Conservation (phyloP, 2,888 invertebrate species). For the Aphodius sticticus region DNA sequence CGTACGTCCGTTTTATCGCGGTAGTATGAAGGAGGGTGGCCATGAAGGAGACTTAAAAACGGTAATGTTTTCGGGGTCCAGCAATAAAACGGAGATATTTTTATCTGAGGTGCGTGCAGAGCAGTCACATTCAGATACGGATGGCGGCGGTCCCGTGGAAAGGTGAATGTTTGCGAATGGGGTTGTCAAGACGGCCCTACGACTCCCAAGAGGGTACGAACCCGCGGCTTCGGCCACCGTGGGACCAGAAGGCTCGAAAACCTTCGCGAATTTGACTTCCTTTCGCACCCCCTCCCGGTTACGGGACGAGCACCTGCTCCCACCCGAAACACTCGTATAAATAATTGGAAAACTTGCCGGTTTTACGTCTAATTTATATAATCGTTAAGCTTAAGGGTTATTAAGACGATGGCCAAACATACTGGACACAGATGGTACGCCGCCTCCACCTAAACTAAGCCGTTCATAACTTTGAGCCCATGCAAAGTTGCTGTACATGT, state of each 20-base stretch:
- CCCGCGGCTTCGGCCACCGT: slow-evolving; percentile 40
- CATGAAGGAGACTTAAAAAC: slow-evolving; percentile 28
- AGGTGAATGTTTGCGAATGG: slow-evolving; percentile 57
- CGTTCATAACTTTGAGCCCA: neutral
- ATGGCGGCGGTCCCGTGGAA: slow-evolving; percentile 50
- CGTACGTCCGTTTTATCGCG: slow-evolving; percentile 16
- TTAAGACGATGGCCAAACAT: neutral
- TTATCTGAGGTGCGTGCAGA: slow-evolving; percentile 36
- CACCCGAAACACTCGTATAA: slow-evolving; percentile 50
- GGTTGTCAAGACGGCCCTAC: slow-evolving; percentile 57
- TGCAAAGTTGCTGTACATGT: neutral
- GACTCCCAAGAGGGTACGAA: slow-evolving; percentile 52
- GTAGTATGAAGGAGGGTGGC: neutral
- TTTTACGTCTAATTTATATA: slow-evolving; percentile 35
- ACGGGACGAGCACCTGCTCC: slow-evolving; percentile 53
- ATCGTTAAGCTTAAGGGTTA: slow-evolving; percentile 4
- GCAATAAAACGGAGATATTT: slow-evolving; percentile 37
- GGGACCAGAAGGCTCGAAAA: neutral
- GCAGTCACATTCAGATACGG: slow-evolving; percentile 51
- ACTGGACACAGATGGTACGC: neutral
- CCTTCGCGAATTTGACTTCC: neutral
- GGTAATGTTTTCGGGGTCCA: slow-evolving; percentile 29
- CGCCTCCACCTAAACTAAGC: neutral
- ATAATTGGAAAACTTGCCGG: slow-evolving; percentile 52
- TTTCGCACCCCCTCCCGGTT: slow-evolving; percentile 46